Percentiles rank a stretch among this genome's conserved stretches.
These are phyloP conservation scores for Thymelicus sylvestris DNA, from an alignment of 2,888 invertebrate species.

Conservation along the genomic window DNA sequence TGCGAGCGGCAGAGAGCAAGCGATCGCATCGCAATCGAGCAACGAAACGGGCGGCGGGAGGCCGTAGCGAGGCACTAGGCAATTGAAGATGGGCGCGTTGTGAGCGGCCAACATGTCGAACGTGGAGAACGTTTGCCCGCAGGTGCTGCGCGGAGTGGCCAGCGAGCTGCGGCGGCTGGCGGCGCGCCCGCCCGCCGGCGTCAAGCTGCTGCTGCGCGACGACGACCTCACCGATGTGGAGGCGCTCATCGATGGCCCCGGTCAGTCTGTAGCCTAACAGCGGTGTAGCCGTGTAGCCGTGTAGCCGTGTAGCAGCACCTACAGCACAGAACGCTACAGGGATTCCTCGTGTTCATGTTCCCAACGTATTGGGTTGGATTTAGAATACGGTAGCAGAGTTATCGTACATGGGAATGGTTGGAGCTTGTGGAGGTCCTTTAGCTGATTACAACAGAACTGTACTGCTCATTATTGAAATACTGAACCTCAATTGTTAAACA, in stretches of 20 bases:
- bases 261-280: slow-evolving; percentile 46
- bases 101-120: slow-evolving; percentile 87
- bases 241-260: slow-evolving; percentile 95
- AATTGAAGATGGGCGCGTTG: slow-evolving; percentile 24
- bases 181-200: slow-evolving; percentile 94
- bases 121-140: slow-evolving; percentile 97
- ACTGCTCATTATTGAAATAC: too few species aligned
- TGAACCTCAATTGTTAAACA: too few species aligned
- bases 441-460: too few species aligned
- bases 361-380: too few species aligned
- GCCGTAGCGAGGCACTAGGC: slow-evolving; percentile 75
- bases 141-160: slow-evolving; percentile 94
- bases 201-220: slow-evolving; percentile 94
- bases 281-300: too few species aligned
- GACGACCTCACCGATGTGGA: slow-evolving; percentile 97
- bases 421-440: too few species aligned
- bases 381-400: too few species aligned
- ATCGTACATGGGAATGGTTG: too few species aligned
- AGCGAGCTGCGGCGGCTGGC: slow-evolving; percentile 95
- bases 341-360: too few species aligned
- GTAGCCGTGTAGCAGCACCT: too few species aligned
- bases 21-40: background rate
- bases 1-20: slow-evolving; percentile 4
- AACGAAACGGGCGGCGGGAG: slow-evolving; percentile 34
- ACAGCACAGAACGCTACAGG: too few species aligned